Evolutionary conservation across 2,113 vertebrate species (phyloP).

Genomic region (Ceyx cyanopectus): DNA sequence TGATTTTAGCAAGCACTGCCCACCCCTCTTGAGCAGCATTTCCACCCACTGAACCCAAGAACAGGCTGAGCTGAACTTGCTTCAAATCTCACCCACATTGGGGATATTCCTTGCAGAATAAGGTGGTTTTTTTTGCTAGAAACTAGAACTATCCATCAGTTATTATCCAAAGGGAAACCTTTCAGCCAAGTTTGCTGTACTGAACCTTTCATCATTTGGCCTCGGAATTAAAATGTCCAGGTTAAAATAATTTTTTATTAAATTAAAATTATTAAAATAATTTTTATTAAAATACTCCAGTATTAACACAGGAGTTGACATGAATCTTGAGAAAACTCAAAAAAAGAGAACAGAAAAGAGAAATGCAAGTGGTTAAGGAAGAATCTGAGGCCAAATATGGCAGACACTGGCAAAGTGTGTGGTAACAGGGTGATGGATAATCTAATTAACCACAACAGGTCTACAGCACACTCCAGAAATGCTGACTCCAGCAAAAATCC

Average conservation of each 20-base stretch:
- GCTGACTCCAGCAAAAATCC: background rate
- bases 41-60: background rate
- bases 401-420: rapidly evolving
- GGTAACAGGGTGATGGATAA: rapidly evolving
- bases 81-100: background rate
- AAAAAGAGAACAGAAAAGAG: background rate
- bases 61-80: background rate
- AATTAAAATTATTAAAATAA: too few relatives aligned
- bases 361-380: background rate
- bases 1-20: background rate
- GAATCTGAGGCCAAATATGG: background rate
- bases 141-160: background rate
- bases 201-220: background rate
- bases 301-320: background rate
- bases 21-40: background rate
- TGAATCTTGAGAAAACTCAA: background rate
- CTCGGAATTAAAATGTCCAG: too few relatives aligned
- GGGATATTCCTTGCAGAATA: background rate
- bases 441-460: background rate
- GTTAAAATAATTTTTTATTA: too few relatives aligned
- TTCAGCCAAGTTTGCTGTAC: background rate
- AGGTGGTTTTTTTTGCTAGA: background rate
- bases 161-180: background rate
- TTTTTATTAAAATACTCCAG: background rate
- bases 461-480: background rate